Conservation (phyloP, 1,140 invertebrate species). For the Drosophila nasuta region DNA sequence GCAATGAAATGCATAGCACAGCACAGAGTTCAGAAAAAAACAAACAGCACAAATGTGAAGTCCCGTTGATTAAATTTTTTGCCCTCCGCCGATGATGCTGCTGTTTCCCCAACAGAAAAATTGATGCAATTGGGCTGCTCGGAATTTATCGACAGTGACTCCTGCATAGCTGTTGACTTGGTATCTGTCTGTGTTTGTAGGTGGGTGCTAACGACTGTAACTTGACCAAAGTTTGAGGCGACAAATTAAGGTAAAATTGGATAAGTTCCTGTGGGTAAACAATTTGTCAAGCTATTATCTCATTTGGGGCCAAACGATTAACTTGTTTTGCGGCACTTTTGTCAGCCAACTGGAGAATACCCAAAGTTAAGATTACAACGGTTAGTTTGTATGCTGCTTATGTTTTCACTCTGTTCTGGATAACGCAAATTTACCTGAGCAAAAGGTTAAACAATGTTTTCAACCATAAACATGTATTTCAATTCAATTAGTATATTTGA, state of each 20-base stretch:
- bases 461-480: not conserved
- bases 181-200: not conserved
- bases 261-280: conserved; percentile 47
- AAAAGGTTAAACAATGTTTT: not conserved
- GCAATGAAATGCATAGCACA: not conserved
- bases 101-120: conserved; percentile 25
- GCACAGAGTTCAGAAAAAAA: conserved; percentile 17
- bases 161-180: not conserved
- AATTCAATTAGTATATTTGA: not conserved
- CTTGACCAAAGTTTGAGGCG: conserved; percentile 41
- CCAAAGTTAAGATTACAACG: not conserved
- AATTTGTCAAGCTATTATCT: conserved; percentile 54
- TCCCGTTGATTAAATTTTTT: conserved; percentile 63
- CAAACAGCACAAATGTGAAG: conserved; percentile 33
- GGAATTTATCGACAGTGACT: conserved; percentile 41
- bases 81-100: conserved; percentile 17
- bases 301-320: conserved; percentile 53
- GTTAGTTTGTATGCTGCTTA: not conserved
- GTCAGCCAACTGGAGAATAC: not conserved
- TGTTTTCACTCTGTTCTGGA: not conserved
- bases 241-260: conserved; percentile 52
- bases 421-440: not conserved
- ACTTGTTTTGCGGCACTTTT: conserved; percentile 24
- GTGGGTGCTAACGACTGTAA: conserved; percentile 13
- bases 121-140: conserved; percentile 1